Percentiles rank a stretch among this genome's conserved stretches.
Evolutionary conservation across 1,140 invertebrate species (phyloP).

Genomic region (Chlorops oryzae): DNA sequence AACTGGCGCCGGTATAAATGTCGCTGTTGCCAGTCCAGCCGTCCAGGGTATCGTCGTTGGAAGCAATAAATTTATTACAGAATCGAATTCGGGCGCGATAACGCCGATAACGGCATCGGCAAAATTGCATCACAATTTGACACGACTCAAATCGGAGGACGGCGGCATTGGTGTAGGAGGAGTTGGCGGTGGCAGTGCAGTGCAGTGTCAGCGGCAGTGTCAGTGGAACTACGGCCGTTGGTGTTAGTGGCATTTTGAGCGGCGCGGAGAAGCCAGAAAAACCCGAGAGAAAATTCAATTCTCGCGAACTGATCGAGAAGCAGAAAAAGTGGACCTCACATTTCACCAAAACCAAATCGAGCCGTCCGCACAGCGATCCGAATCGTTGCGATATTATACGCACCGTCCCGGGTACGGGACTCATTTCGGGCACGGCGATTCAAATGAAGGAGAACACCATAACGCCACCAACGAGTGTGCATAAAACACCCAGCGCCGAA

Average conservation of each 20-base stretch:
- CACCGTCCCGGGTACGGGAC: slow-evolving; percentile 39
- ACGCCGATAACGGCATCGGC: slow-evolving; percentile 16
- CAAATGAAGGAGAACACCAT: slow-evolving; percentile 14
- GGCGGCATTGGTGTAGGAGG: slow-evolving; percentile 16
- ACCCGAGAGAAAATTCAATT: slow-evolving; percentile 74
- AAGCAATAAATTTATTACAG: slow-evolving; percentile 38
- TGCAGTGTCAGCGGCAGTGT: background rate
- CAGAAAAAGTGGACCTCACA: slow-evolving; percentile 87
- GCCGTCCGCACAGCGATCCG: slow-evolving; percentile 59
- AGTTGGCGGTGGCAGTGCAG: background rate
- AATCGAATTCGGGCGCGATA: slow-evolving; percentile 15
- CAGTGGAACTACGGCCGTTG: background rate
- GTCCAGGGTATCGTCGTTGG: slow-evolving; percentile 11
- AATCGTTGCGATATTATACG: slow-evolving; percentile 51
- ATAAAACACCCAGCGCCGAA: background rate
- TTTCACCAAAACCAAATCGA: slow-evolving; percentile 68
- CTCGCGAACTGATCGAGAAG: slow-evolving; percentile 79
- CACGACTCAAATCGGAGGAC: slow-evolving; percentile 50
- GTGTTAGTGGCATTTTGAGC: slow-evolving; percentile 24
- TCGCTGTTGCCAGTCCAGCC: background rate
- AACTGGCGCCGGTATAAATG: slow-evolving; percentile 15
- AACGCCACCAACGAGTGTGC: too few species aligned
- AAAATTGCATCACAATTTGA: slow-evolving; percentile 31
- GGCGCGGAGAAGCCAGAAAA: slow-evolving; percentile 61
- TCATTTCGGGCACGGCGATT: slow-evolving; percentile 28